These are phyloP conservation scores for Apamea sordens DNA, from an alignment of 2,888 invertebrate genomes.

Conservation along the genomic window DNA sequence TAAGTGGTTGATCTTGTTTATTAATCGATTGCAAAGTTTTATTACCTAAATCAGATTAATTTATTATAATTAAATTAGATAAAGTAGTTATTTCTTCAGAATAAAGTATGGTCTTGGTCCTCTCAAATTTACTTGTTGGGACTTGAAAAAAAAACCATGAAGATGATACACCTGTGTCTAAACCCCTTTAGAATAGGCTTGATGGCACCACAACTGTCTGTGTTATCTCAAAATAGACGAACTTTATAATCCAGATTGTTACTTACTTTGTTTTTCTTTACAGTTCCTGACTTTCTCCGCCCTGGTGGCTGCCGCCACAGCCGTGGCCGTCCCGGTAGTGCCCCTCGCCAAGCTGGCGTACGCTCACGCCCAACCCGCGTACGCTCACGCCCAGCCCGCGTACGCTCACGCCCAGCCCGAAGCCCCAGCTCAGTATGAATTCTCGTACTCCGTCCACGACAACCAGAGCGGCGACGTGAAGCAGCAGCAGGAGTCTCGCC, in stretches of 20 bases:
- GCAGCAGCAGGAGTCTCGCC: conserved; percentile 85
- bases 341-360: conserved; percentile 72
- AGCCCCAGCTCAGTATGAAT: conserved; percentile 85
- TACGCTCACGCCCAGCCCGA: conserved; percentile 82
- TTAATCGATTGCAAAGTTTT: conserved; percentile 20
- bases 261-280: conserved; percentile 21
- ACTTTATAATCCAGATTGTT: neutral
- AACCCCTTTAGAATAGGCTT: neutral
- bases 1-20: conserved; percentile 72
- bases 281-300: conserved; percentile 70
- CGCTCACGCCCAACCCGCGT: conserved; percentile 78
- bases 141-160: neutral
- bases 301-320: conserved; percentile 73
- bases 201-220: neutral
- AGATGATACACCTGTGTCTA: no score
- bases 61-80: neutral
- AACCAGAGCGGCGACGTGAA: conserved; percentile 86
- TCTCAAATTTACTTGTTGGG: neutral
- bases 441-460: conserved; percentile 86
- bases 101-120: neutral
- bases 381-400: conserved; percentile 50
- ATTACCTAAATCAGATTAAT: neutral
- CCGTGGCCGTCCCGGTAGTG: conserved; percentile 76
- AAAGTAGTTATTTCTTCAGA: neutral
- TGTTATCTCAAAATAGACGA: neutral